These are phyloP conservation scores for Athripsodes cinereus DNA, from an alignment of 2,888 invertebrate species.

Conservation along the genomic window DNA sequence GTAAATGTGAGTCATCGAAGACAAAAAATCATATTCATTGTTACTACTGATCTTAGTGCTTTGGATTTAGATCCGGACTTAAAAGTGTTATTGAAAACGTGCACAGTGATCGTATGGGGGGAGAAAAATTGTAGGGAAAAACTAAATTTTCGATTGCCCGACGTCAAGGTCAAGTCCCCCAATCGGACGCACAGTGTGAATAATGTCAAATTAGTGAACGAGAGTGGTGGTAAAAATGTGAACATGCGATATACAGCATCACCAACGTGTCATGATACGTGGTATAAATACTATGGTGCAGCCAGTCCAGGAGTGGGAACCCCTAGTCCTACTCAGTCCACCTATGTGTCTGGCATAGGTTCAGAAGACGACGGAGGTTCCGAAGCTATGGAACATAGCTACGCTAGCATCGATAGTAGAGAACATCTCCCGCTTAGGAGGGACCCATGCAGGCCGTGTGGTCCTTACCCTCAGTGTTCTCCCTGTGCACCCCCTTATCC, in stretches of 20 bases:
- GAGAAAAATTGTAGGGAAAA: conserved; percentile 87
- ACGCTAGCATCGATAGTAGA: conserved; percentile 50
- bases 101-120: conserved; percentile 71
- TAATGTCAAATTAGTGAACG: conserved; percentile 42
- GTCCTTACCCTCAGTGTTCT: conserved; percentile 26
- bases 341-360: conserved; percentile 56
- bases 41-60: conserved; percentile 53
- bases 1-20: conserved; percentile 60
- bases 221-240: conserved; percentile 47
- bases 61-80: conserved; percentile 68
- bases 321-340: conserved; percentile 60
- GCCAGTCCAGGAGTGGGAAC: conserved; percentile 44
- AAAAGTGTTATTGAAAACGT: conserved; percentile 64
- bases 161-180: conserved; percentile 57
- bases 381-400: conserved; percentile 50
- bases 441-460: conserved; percentile 32
- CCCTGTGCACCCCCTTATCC: conserved; percentile 11
- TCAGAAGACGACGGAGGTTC: conserved; percentile 60
- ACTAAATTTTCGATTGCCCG: conserved; percentile 76
- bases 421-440: conserved; percentile 42
- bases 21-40: conserved; percentile 53
- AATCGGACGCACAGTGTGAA: conserved; percentile 51
- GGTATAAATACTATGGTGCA: conserved; percentile 50
- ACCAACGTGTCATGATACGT: conserved; percentile 47
- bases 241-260: conserved; percentile 50